A percentile compares a stretch with the other conserved stretches of the same genome.
Conservation (phyloP, 2,113 vertebrate species). For the Sorex fumeus region DNA sequence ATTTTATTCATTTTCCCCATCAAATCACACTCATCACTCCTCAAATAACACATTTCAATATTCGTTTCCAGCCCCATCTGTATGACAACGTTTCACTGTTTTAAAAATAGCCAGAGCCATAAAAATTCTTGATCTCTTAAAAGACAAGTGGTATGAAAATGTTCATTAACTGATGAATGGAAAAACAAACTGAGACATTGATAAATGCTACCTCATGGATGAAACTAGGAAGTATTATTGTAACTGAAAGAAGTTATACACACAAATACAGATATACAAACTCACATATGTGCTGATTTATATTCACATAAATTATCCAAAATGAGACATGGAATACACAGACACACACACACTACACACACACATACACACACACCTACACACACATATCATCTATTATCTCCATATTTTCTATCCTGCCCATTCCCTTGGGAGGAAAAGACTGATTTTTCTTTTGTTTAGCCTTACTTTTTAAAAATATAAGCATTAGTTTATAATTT, state of each 20-base stretch:
- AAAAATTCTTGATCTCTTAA: neutral
- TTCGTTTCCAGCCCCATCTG: neutral
- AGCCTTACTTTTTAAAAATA: slow-evolving; percentile 46
- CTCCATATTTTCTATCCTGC: neutral
- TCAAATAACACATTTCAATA: slow-evolving; percentile 2
- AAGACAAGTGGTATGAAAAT: neutral
- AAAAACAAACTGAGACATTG: neutral
- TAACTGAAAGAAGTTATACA: neutral
- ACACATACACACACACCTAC: neutral
- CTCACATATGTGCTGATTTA: neutral
- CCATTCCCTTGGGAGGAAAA: neutral
- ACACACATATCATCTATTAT: neutral
- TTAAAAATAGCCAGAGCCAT: no score
- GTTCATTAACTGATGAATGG: neutral
- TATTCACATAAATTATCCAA: neutral
- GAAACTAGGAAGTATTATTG: neutral
- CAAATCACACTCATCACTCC: neutral
- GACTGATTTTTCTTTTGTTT: neutral
- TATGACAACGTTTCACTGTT: neutral
- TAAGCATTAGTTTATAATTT: slow-evolving; percentile 19
- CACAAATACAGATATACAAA: neutral
- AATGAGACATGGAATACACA: no score
- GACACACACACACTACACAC: no score
- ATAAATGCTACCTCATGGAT: neutral
- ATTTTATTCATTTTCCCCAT: slow-evolving; percentile 6